Percentiles rank a stretch among this genome's conserved stretches.
Conservation (phyloP, 2,888 invertebrate species). For the Erannis defoliaria region DNA sequence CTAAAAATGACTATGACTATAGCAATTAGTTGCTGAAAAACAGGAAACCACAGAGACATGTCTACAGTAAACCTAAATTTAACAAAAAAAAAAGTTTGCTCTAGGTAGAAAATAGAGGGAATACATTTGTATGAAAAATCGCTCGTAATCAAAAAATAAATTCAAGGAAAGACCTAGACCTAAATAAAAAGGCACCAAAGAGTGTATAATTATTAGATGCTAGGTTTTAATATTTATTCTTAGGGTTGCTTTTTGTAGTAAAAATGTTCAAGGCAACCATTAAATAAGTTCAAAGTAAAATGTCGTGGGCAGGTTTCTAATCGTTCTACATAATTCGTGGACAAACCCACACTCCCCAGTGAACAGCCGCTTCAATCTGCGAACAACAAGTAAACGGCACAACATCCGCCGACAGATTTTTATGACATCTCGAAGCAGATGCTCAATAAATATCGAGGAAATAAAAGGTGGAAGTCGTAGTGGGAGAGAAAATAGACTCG, state of each 20-base stretch:
- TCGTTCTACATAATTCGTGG: constrained; percentile 4
- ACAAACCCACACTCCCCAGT: constrained; percentile 8
- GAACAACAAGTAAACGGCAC: constrained; percentile 38
- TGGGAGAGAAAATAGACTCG: constrained; percentile 79
- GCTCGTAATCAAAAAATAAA: too few relatives aligned
- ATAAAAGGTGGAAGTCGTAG: constrained; percentile 73
- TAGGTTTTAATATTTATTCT: background rate
- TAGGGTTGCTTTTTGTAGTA: too few relatives aligned
- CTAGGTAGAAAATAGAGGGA: too few relatives aligned
- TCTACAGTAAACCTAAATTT: too few relatives aligned
- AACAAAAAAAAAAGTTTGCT: too few relatives aligned
- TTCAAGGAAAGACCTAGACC: too few relatives aligned
- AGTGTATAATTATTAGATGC: background rate
- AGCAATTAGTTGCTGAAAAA: too few relatives aligned
- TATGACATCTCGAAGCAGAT: constrained; percentile 51
- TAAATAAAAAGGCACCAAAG: too few relatives aligned
- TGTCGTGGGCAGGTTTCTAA: background rate
- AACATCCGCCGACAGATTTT: constrained; percentile 46
- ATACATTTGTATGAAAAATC: too few relatives aligned
- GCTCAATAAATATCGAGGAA: constrained; percentile 70
- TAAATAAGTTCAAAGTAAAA: background rate
- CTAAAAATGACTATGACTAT: too few relatives aligned
- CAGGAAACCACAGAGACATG: too few relatives aligned
- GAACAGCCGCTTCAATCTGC: constrained; percentile 29
- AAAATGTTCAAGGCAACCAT: background rate